phyloP scores from a whole-genome alignment of 1,140 invertebrate species.

The Ceratitis capitata region DNA sequence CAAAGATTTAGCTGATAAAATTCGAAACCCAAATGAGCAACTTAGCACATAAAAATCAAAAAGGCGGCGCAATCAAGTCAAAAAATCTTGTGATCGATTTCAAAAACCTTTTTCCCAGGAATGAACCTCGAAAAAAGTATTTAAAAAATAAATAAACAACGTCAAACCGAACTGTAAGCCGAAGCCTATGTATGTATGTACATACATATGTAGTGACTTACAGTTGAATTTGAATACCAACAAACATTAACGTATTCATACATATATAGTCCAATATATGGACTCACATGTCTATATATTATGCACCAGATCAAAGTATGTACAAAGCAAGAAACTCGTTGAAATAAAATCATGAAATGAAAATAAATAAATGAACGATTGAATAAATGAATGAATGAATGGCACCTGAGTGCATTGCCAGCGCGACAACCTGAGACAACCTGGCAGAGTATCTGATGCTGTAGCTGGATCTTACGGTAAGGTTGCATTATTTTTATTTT shows the following conservation, averaged over 20 bases:
- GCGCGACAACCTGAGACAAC: background rate
- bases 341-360: background rate
- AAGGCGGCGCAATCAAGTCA: background rate
- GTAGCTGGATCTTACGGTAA: background rate
- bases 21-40: background rate
- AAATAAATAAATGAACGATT: constrained; percentile 19
- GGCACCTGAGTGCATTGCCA: background rate
- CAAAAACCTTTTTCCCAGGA: background rate
- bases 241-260: background rate
- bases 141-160: background rate
- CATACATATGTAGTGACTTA: background rate
- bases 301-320: background rate
- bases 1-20: background rate
- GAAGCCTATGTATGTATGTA: background rate
- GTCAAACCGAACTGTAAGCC: no score
- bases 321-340: background rate
- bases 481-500: no score
- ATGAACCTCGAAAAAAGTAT: background rate
- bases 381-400: constrained; percentile 21
- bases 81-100: background rate
- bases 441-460: background rate
- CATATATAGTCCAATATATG: background rate
- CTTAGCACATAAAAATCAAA: background rate
- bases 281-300: background rate
- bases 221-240: background rate